These are phyloP conservation scores for Arremon aurantiirostris DNA, from an alignment of 2,797 vertebrate genomes.

Conservation along the genomic window DNA sequence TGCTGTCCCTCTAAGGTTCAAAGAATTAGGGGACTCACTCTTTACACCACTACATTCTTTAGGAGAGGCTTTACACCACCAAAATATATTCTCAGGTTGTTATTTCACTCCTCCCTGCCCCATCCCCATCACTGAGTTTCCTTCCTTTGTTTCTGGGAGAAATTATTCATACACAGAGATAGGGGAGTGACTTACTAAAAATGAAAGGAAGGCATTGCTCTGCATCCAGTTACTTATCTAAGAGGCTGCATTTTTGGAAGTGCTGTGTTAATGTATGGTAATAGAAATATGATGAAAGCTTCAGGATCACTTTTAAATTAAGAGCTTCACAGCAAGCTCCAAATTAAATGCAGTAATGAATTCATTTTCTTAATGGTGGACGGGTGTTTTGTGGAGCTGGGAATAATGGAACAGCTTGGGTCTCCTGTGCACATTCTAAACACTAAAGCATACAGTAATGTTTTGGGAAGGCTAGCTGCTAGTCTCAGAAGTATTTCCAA, in stretches of 20 bases:
- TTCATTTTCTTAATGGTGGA: background rate
- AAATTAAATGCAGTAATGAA: background rate
- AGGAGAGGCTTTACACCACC: background rate
- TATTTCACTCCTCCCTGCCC: background rate
- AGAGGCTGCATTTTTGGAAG: background rate
- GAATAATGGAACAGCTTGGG: background rate
- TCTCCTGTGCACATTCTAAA: background rate
- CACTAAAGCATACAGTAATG: background rate
- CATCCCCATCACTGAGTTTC: background rate
- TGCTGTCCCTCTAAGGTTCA: background rate
- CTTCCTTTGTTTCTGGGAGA: slow-evolving; percentile 12
- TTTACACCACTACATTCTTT: background rate
- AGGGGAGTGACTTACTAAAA: background rate
- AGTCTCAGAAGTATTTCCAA: background rate
- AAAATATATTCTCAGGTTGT: background rate
- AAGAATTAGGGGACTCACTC: background rate
- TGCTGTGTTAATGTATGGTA: background rate
- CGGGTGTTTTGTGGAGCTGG: background rate
- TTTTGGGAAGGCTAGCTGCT: background rate
- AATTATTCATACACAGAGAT: background rate
- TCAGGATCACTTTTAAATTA: background rate
- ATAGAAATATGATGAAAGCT: background rate
- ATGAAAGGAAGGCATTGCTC: background rate
- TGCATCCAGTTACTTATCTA: background rate
- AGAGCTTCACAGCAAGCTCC: background rate